These are phyloP conservation scores for Trematocara stigmaticum DNA, from an alignment of 2,113 vertebrate species.

Conservation along the genomic window DNA sequence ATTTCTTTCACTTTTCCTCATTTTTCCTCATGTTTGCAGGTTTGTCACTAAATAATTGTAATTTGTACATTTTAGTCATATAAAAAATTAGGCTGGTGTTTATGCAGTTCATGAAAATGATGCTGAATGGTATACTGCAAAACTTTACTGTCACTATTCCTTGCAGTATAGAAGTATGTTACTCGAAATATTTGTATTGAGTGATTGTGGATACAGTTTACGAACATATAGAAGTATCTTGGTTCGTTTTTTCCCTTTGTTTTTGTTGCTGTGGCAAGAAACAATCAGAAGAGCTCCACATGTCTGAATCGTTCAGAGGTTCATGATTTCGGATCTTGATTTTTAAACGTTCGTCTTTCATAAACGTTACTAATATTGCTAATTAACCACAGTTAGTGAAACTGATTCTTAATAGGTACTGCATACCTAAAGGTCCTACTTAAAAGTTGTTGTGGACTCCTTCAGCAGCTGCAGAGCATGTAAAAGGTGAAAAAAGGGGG, in stretches of 20 bases:
- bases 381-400: background rate
- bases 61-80: background rate
- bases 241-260: background rate
- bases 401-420: background rate
- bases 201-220: background rate
- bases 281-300: background rate
- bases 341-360: accelerated
- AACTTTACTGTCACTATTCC: background rate
- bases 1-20: background rate
- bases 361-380: background rate
- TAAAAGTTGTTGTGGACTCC: background rate
- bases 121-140: background rate
- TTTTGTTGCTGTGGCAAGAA: background rate
- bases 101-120: accelerated
- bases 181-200: background rate
- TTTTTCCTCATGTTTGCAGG: background rate
- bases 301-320: background rate
- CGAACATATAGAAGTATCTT: background rate
- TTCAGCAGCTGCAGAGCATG: background rate
- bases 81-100: background rate
- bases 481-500: background rate
- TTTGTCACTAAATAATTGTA: background rate
- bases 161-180: background rate
- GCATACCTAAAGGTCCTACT: accelerated
- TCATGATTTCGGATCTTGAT: accelerated